A percentile compares a stretch with the other conserved stretches of the same genome.
Conservation (phyloP, 1,140 invertebrate species). For the Drosophila ambigua region DNA sequence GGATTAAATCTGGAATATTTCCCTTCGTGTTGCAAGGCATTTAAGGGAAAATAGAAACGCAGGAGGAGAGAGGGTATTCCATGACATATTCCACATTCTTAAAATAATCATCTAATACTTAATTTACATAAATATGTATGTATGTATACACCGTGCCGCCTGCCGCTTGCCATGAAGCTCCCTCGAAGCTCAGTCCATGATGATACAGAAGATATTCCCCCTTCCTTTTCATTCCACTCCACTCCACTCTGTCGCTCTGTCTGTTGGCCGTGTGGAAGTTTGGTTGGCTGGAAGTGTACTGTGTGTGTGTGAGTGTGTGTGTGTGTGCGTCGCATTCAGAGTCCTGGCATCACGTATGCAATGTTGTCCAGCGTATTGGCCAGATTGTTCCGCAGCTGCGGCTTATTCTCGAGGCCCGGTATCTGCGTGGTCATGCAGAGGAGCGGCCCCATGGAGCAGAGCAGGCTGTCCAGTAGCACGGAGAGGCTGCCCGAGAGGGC, state of each 20-base stretch:
- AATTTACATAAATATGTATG: too few relatives aligned
- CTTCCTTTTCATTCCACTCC: too few relatives aligned
- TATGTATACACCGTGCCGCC: too few relatives aligned
- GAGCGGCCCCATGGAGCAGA: slow-evolving; percentile 96
- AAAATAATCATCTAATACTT: slow-evolving; percentile 13
- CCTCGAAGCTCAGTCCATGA: slow-evolving; percentile 1
- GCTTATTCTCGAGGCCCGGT: slow-evolving; percentile 86
- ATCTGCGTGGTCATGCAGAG: slow-evolving; percentile 94
- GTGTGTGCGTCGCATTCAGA: slow-evolving; percentile 84
- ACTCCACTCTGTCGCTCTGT: too few relatives aligned
- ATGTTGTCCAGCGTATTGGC: slow-evolving; percentile 95
- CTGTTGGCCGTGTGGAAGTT: slow-evolving; percentile 12
- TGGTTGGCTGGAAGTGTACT: slow-evolving; percentile 12
- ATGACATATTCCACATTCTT: too few relatives aligned
- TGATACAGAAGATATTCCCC: background rate
- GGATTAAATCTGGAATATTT: too few relatives aligned
- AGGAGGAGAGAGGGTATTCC: too few relatives aligned
- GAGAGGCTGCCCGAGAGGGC: slow-evolving; percentile 97
- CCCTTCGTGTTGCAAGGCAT: too few relatives aligned
- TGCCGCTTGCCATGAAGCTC: too few relatives aligned
- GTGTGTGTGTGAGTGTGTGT: too few relatives aligned
- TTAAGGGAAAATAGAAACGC: too few relatives aligned
- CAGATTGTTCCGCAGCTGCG: slow-evolving; percentile 88
- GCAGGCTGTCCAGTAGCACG: slow-evolving; percentile 95
- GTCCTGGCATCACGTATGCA: slow-evolving; percentile 98